Percentiles rank a stretch among this genome's conserved stretches.
Conservation (phyloP, 2,797 vertebrate species). For the Arctocebus calabarensis region DNA sequence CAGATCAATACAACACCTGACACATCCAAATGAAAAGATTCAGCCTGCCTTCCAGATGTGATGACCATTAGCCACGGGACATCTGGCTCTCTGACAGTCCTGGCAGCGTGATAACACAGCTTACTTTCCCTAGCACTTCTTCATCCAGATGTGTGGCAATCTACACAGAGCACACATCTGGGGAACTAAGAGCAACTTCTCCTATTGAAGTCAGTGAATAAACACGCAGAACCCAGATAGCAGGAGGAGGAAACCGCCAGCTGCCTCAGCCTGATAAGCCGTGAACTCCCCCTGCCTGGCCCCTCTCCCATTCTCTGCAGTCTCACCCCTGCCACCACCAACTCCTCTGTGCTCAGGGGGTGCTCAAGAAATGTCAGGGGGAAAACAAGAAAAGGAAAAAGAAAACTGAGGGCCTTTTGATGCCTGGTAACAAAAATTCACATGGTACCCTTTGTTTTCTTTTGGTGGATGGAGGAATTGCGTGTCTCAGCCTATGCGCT, state of each 20-base stretch:
- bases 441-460: neutral
- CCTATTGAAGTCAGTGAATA: neutral
- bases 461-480: neutral
- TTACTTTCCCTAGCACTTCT: neutral
- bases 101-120: accelerated
- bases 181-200: neutral
- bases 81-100: neutral
- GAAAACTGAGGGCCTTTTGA: neutral
- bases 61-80: neutral
- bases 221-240: neutral
- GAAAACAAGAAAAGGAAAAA: neutral
- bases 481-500: neutral
- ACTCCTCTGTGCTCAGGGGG: neutral
- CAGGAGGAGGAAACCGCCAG: neutral
- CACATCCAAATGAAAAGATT: neutral
- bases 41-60: neutral
- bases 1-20: neutral
- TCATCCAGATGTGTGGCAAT: neutral
- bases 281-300: accelerated
- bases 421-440: neutral
- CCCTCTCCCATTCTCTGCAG: neutral
- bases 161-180: neutral
- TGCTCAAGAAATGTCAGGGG: neutral
- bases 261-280: neutral
- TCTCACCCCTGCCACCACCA: neutral